A percentile compares a stretch with the other conserved stretches of the same genome.
Evolutionary conservation across 2,888 invertebrate genomes (phyloP).

Genomic region (Tenthredo notha): DNA sequence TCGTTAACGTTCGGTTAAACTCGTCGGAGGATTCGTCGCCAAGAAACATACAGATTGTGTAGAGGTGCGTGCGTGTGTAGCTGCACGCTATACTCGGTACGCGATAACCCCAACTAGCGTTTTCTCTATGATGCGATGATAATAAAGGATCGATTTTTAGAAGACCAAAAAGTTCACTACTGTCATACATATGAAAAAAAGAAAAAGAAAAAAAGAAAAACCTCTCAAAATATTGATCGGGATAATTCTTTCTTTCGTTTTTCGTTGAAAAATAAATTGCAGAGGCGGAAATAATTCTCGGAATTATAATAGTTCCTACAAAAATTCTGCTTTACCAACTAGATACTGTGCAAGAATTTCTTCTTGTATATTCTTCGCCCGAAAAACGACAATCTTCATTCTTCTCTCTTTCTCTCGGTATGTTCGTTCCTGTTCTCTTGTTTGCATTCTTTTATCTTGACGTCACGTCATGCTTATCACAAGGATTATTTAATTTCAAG

Average conservation of each 20-base stretch:
- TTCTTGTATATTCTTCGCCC: background rate
- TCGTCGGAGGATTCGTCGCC: background rate
- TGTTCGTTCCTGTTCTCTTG: conserved; percentile 10
- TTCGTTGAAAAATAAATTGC: background rate
- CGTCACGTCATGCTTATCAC: conserved; percentile 8
- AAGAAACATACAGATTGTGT: conserved; percentile 32
- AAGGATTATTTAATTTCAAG: conserved; percentile 8
- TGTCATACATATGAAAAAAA: background rate
- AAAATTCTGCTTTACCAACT: conserved; percentile 36
- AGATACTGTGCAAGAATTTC: background rate
- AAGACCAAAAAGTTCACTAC: background rate
- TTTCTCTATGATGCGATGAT: background rate
- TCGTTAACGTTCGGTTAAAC: conserved; percentile 13
- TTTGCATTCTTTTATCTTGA: background rate
- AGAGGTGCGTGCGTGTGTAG: background rate
- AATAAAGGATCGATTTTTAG: conserved; percentile 13
- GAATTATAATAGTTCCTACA: background rate
- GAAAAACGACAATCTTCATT: background rate
- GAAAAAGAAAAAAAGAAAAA: background rate
- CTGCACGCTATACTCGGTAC: conserved; percentile 32
- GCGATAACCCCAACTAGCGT: conserved; percentile 9
- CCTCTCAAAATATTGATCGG: background rate
- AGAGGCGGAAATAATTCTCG: background rate
- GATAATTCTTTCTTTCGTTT: background rate
- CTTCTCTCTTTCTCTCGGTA: background rate